These are phyloP conservation scores for Benitochromis conjunctus DNA, from an alignment of 2,113 vertebrate genomes.

Conservation along the genomic window DNA sequence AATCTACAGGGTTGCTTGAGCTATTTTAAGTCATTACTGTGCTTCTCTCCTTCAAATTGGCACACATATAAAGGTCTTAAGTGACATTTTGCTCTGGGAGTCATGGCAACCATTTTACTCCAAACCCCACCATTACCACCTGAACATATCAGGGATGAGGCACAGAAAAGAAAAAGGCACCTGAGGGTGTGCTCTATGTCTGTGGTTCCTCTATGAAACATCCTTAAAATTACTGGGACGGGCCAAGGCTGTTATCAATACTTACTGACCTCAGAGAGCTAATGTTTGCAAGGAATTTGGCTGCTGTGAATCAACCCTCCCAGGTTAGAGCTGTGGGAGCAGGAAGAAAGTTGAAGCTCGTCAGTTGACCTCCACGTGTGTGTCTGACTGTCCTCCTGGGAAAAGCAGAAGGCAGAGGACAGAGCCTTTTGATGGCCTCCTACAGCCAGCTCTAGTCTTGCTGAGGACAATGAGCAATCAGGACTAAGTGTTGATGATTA, in stretches of 20 bases:
- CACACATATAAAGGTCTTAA: not conserved
- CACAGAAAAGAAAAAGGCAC: not conserved
- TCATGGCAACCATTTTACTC: constrained; percentile 32
- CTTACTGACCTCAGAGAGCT: not conserved
- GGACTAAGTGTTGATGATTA: constrained; percentile 54
- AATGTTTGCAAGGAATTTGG: not conserved
- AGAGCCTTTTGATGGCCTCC: constrained; percentile 46
- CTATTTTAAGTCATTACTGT: not conserved
- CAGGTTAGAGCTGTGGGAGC: not conserved
- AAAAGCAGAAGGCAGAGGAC: constrained; percentile 1
- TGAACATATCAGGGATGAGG: not conserved
- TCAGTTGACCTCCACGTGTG: constrained; percentile 56
- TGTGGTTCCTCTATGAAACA: not conserved
- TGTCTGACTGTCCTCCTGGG: not conserved
- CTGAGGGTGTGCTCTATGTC: not conserved
- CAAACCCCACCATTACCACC: constrained; percentile 1
- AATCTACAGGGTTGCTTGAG: not conserved
- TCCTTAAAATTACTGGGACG: not conserved
- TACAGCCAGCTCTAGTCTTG: constrained; percentile 20
- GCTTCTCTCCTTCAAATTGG: not conserved
- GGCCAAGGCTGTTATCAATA: not conserved
- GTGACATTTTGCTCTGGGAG: constrained; percentile 8
- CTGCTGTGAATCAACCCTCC: not conserved
- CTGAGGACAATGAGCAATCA: constrained; percentile 67
- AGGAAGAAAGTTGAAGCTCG: not conserved